These are phyloP conservation scores for Piscicola geometra DNA, from an alignment of 2,888 invertebrate species.

Conservation along the genomic window DNA sequence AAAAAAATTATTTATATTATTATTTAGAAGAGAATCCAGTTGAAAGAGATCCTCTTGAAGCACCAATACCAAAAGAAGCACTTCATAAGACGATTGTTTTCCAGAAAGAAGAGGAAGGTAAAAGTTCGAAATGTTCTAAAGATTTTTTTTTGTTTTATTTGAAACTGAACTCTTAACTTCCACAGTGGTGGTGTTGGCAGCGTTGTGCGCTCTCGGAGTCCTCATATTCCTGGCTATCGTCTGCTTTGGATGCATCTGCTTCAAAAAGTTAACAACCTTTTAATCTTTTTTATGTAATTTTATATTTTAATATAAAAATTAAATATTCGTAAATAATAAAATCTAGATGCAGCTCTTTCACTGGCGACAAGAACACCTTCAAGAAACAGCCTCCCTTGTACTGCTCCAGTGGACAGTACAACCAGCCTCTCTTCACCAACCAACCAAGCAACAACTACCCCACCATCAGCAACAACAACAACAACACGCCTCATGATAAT, in stretches of 20 bases:
- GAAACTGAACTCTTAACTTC: no score
- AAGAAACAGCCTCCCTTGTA: neutral
- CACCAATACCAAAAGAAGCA: neutral
- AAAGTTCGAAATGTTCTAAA: no score
- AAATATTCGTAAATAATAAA: neutral
- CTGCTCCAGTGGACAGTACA: neutral
- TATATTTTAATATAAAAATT: neutral
- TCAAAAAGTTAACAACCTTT: neutral
- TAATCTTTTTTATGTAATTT: neutral
- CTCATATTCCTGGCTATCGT: neutral
- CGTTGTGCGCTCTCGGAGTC: neutral
- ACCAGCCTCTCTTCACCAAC: neutral
- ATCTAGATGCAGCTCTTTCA: neutral
- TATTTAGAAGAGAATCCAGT: no score
- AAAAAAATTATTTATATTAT: no score
- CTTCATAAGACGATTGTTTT: neutral
- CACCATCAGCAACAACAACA: neutral
- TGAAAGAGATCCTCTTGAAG: neutral
- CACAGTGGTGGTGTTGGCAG: neutral
- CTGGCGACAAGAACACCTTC: neutral
- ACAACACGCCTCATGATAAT: no score
- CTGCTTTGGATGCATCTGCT: constrained; percentile 17
- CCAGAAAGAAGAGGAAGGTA: neutral
- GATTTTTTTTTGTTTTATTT: no score
- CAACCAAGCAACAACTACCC: neutral